A percentile compares a stretch with the other conserved stretches of the same genome.
phyloP scores from a whole-genome alignment of 1,140 invertebrate species.

The Dreissena rostriformis region DNA sequence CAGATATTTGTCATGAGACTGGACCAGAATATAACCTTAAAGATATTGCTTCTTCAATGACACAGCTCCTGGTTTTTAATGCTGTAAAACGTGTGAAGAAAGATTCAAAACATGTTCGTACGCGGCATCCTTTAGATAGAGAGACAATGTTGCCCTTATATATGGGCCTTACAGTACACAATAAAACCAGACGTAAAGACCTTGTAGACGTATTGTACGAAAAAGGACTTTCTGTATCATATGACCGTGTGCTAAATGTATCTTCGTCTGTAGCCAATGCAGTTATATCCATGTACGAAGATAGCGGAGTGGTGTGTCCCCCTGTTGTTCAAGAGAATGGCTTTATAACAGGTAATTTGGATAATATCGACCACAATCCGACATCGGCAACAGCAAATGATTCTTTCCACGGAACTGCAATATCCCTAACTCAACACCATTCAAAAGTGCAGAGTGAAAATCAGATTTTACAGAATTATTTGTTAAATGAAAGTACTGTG shows the following conservation, averaged over 20 bases:
- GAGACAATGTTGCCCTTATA: constrained; percentile 19
- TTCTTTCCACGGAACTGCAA: not conserved
- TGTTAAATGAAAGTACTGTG: no score
- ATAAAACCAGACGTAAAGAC: constrained; percentile 29
- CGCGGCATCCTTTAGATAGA: constrained; percentile 1
- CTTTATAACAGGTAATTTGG: not conserved
- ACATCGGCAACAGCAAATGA: not conserved
- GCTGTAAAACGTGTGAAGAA: not conserved
- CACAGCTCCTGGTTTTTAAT: not conserved
- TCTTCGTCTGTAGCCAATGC: constrained; percentile 32
- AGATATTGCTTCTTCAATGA: not conserved
- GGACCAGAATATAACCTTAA: not conserved
- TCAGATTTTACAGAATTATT: no score
- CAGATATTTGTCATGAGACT: not conserved
- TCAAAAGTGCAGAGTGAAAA: no score
- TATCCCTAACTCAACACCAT: not conserved
- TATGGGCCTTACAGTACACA: constrained; percentile 22
- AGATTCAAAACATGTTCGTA: not conserved
- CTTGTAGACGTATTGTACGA: constrained; percentile 22
- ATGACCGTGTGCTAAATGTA: constrained; percentile 38
- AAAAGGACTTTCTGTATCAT: constrained; percentile 31
- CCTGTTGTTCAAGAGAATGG: not conserved
- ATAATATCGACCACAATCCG: not conserved
- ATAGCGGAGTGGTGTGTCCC: constrained; percentile 13
- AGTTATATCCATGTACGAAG: constrained; percentile 18